Conservation (phyloP, 2,113 vertebrate genomes). For the Notothenia coriiceps region DNA sequence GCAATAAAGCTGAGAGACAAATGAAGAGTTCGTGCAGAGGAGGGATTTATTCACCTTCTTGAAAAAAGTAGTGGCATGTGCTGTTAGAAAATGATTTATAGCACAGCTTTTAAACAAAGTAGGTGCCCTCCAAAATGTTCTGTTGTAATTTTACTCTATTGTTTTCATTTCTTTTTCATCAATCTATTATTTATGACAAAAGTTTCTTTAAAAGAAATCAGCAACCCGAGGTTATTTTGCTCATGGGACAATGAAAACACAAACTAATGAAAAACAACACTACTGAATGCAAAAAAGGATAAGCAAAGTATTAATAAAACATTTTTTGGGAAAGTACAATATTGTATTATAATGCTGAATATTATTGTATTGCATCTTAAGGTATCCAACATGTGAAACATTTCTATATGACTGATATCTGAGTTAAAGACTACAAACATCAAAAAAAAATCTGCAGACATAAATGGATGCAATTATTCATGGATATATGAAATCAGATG, state of each 20-base stretch:
- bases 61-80: background rate
- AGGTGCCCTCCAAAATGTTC: background rate
- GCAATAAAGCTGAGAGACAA: constrained; percentile 1
- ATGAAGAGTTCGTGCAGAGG: constrained; percentile 10
- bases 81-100: constrained; percentile 17
- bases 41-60: constrained; percentile 2
- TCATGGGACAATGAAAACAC: background rate
- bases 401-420: background rate
- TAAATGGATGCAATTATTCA: background rate
- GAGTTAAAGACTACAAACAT: background rate
- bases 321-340: no score
- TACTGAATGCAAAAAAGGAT: background rate
- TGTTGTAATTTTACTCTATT: no score
- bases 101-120: background rate
- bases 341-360: background rate
- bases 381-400: background rate
- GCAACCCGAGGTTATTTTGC: background rate
- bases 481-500: background rate
- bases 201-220: background rate
- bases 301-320: background rate
- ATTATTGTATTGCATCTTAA: background rate
- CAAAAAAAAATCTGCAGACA: background rate
- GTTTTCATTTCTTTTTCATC: background rate
- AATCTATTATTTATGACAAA: background rate
- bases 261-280: constrained; percentile 8